A percentile compares a stretch with the other conserved stretches of the same genome.
These are phyloP conservation scores for Parapsyche elsis DNA, from an alignment of 1,140 invertebrate genomes.

Conservation along the genomic window DNA sequence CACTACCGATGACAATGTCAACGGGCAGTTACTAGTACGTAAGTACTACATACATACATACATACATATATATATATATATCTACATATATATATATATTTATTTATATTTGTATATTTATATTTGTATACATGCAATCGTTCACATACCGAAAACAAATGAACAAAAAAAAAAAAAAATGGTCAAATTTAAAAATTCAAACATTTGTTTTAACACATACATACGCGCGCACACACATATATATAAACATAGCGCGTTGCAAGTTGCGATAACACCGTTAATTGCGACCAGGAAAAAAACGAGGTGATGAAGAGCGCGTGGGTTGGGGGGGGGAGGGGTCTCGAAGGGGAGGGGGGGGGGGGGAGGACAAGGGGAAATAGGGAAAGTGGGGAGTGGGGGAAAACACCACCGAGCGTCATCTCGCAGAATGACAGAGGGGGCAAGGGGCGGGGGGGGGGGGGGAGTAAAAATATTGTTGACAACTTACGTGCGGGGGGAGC, in stretches of 20 bases:
- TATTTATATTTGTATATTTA: background rate
- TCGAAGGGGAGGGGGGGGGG: background rate
- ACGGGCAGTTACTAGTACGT: no score
- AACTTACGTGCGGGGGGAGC: background rate
- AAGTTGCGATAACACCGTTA: no score
- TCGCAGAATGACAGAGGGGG: no score
- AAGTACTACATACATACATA: background rate
- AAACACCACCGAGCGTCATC: no score
- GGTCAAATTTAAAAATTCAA: no score
- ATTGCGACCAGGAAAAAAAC: no score
- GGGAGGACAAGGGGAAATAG: background rate
- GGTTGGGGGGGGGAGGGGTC: background rate
- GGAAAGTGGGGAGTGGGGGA: background rate
- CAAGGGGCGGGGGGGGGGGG: background rate
- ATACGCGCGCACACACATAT: no score
- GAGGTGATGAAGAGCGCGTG: background rate
- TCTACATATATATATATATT: background rate
- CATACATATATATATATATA: background rate
- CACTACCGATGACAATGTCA: no score
- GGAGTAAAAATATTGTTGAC: background rate
- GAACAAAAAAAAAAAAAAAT: no score
- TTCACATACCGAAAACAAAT: no score
- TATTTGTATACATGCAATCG: background rate
- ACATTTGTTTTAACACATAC: no score
- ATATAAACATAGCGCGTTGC: no score